Base-by-base conservation (phyloP, 2,888 invertebrate genomes). In the Euphydryas editha region DNA sequence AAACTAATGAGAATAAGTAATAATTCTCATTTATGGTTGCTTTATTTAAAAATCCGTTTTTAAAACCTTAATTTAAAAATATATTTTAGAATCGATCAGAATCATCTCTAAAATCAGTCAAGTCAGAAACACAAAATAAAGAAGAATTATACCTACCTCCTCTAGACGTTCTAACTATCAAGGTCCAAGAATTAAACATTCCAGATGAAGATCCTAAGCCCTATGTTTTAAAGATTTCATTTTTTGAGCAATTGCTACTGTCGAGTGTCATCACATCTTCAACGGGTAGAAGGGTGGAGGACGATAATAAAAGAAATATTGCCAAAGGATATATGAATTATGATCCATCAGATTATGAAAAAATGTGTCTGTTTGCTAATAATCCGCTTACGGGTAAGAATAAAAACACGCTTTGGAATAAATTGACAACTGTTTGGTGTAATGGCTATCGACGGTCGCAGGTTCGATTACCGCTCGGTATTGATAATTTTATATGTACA, bases 341-440 rank as follows among this genome's bases (percentile, higher is more conserved):
- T 63, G 88, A 90, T 70, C 90, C 92, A 0, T 85, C 89, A 0
- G 86, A 91, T 76, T 89, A 90, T 67, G 85, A 86, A 62, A 88
- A 84, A 78, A 90, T 92, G 88, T 82, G 84, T 69, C 63, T 80
- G 0, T 87, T 87, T 69, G 88, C 87, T 20, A 83, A 91, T 72
- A 72, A 65, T 62, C 91, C 92, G n/a, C 73, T 92, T n/a, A 77
- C 78, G 59, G 87, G 92, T 92, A 74, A 36, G 54, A 36, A 17
- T n/a, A n/a, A 44, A n/a, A 3, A n/a, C 2, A 15, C 6, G n/a
- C n/a, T n/a, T n/a, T n/a, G n/a, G 2, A 39, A 2, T 7, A 11
- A 11, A 6, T 39, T 39, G 13, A 8, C 8, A 39, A 39, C 10
- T 39, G 13, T 13, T 39, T 39, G n/a, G n/a, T 39, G 39, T 39